Evolutionary conservation across 2,797 vertebrate species (phyloP).

Genomic region (Urocyon cinereoargenteus): DNA sequence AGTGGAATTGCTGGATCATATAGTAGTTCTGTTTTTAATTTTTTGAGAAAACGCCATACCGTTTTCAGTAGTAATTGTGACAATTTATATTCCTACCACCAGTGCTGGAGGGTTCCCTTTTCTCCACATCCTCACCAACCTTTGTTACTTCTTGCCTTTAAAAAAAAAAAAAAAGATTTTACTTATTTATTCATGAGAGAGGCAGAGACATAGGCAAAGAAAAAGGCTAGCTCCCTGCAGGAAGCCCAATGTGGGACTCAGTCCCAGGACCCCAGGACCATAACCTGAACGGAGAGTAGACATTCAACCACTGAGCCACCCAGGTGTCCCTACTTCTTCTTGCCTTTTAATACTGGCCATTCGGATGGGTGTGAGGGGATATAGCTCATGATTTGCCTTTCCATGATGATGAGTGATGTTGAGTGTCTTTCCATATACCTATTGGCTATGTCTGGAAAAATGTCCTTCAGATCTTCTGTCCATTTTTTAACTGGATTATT

Average conservation of each 20-base stretch:
- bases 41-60: background rate
- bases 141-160: background rate
- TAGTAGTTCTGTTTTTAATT: background rate
- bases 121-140: background rate
- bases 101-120: background rate
- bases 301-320: no score
- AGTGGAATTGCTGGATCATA: background rate
- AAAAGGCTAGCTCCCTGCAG: no score
- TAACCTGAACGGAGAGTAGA: no score
- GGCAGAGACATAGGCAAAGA: no score
- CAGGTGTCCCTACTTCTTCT: no score
- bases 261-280: no score
- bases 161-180: no score
- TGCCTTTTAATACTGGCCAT: no score
- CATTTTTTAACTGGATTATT: background rate
- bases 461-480: background rate
- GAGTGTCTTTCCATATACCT: background rate
- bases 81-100: background rate
- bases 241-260: no score
- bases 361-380: no score
- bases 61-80: background rate
- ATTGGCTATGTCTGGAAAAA: background rate
- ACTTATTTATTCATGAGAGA: no score
- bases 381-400: background rate
- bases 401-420: background rate